Conservation (phyloP, 2,113 vertebrate genomes). For the Calyptommatus sinebrachiatus region DNA sequence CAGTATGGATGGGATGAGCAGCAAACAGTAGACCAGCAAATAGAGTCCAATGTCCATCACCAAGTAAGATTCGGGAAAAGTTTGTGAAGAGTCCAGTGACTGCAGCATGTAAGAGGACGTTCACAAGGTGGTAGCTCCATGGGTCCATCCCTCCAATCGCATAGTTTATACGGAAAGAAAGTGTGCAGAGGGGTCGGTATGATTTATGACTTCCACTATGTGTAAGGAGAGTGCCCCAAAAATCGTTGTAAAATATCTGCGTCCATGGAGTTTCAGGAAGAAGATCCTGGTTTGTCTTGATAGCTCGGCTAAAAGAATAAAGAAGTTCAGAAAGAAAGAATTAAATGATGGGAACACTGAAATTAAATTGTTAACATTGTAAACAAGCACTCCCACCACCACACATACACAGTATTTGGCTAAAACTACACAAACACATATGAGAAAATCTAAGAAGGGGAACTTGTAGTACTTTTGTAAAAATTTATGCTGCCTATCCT, state of each 20-base stretch:
- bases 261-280: slow-evolving; percentile 95
- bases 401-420: not conserved
- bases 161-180: slow-evolving; percentile 95
- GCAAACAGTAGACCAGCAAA: slow-evolving; percentile 93
- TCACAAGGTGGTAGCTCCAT: slow-evolving; percentile 94
- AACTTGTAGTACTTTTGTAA: too few relatives aligned
- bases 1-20: slow-evolving; percentile 93
- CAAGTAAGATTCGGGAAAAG: slow-evolving; percentile 88
- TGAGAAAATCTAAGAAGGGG: too few relatives aligned
- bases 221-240: slow-evolving; percentile 96
- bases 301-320: slow-evolving; percentile 86
- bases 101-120: slow-evolving; percentile 84
- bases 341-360: slow-evolving; percentile 33
- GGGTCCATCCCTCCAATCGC: slow-evolving; percentile 89
- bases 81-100: slow-evolving; percentile 90
- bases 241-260: slow-evolving; percentile 97
- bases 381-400: not conserved
- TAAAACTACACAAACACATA: slow-evolving; percentile 8
- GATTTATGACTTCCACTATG: slow-evolving; percentile 99
- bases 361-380: slow-evolving; percentile 29
- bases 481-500: too few relatives aligned
- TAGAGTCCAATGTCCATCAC: slow-evolving; percentile 88
- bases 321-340: slow-evolving; percentile 35
- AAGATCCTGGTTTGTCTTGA: slow-evolving; percentile 98
- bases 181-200: slow-evolving; percentile 93